Evolutionary conservation across 2,113 vertebrate species (phyloP).

Genomic region (Camelus dromedarius): DNA sequence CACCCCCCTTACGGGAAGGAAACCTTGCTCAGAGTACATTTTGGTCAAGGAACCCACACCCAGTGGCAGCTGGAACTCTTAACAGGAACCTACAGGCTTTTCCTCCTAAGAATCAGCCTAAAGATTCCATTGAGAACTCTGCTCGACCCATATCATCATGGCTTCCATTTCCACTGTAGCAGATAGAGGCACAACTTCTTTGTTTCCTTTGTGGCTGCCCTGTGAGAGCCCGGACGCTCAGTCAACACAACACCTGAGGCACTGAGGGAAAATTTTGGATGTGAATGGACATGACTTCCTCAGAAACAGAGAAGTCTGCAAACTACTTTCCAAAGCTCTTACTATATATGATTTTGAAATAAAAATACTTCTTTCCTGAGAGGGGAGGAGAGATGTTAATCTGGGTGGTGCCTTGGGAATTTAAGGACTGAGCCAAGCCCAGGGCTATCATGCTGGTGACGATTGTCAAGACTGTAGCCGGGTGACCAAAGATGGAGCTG

Average conservation of each 20-base stretch:
- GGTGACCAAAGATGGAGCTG: fast-evolving
- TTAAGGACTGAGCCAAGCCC: neutral
- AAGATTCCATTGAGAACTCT: neutral
- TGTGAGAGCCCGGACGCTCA: neutral
- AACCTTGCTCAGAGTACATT: neutral
- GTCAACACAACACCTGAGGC: neutral
- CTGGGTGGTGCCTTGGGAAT: neutral
- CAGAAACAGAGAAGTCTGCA: neutral
- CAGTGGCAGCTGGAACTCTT: fast-evolving
- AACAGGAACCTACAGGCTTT: neutral
- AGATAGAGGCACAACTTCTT: neutral
- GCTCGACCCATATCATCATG: no score
- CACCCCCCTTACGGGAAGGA: neutral
- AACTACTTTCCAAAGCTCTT: conserved; percentile 28
- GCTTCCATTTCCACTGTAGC: neutral
- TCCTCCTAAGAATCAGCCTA: neutral
- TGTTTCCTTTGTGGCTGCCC: neutral
- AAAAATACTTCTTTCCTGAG: conserved; percentile 29
- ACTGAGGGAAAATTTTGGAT: neutral
- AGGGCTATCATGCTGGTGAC: neutral
- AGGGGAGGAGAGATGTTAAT: conserved; percentile 20
- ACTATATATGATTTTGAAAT: conserved; percentile 45
- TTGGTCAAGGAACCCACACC: neutral
- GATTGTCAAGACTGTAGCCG: fast-evolving
- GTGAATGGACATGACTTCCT: neutral